Evolutionary conservation across 2,888 invertebrate species (phyloP).

Genomic region (Drosophila mulleri): DNA sequence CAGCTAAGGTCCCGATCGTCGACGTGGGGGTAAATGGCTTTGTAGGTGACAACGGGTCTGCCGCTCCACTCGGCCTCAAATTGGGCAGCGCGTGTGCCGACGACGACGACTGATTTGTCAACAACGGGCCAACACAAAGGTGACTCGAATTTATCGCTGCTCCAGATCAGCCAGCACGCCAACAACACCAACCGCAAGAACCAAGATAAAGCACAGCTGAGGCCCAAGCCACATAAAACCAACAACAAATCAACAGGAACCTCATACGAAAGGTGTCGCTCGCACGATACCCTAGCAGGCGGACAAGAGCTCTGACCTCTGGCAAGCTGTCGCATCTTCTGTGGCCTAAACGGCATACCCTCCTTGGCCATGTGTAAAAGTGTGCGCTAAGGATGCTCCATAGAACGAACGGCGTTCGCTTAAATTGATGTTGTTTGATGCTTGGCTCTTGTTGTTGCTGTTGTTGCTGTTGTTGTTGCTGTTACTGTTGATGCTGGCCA

Average conservation of each 20-base stretch:
- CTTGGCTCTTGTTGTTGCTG: constrained; percentile 22
- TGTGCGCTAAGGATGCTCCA: constrained; percentile 37
- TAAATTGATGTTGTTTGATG: constrained; percentile 67
- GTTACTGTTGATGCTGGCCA: constrained; percentile 33
- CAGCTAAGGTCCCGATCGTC: constrained; percentile 6
- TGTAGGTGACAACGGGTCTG: constrained; percentile 76
- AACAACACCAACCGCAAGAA: constrained; percentile 43
- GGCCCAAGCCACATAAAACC: constrained; percentile 15
- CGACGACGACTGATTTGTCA: constrained; percentile 69
- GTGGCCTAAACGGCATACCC: background rate
- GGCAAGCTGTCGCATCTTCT: background rate
- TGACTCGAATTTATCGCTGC: constrained; percentile 71
- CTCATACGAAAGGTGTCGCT: background rate
- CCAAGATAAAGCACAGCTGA: constrained; percentile 46
- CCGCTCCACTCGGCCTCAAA: constrained; percentile 11
- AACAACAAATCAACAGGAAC: background rate
- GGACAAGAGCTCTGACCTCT: background rate
- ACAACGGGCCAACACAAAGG: constrained; percentile 76
- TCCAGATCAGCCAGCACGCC: constrained; percentile 71
- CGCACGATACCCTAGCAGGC: constrained; percentile 5
- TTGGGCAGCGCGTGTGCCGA: constrained; percentile 72
- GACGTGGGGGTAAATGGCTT: constrained; percentile 72
- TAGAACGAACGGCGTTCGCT: constrained; percentile 64
- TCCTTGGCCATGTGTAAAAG: background rate
- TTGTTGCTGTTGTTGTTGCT: constrained; percentile 9